Conservation (phyloP, 2,113 vertebrate species). For the Chrysochloris asiatica region DNA sequence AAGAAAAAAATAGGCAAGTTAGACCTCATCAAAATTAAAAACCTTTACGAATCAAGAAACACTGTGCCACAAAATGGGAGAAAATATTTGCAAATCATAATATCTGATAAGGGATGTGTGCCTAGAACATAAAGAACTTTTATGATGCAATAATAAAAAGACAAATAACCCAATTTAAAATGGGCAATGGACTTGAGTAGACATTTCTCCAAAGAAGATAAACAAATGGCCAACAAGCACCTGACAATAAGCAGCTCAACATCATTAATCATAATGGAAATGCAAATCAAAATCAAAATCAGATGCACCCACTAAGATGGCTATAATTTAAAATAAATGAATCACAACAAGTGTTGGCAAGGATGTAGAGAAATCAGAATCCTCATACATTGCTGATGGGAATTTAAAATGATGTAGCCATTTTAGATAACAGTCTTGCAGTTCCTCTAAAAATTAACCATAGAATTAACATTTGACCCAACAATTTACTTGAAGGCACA, state of each 20-base stretch:
- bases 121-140: background rate
- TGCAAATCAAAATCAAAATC: background rate
- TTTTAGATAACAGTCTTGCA: background rate
- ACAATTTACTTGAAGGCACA: background rate
- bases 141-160: background rate
- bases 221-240: background rate
- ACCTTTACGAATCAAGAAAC: background rate
- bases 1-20: constrained; percentile 39
- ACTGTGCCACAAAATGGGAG: background rate
- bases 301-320: background rate
- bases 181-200: background rate
- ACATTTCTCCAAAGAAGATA: background rate
- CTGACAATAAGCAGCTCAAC: background rate
- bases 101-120: no score
- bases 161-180: background rate
- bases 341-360: background rate
- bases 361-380: background rate
- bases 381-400: background rate
- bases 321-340: background rate
- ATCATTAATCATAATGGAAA: constrained; percentile 30
- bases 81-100: constrained; percentile 18
- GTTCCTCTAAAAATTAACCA: background rate
- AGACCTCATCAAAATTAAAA: constrained; percentile 12
- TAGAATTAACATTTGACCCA: background rate
- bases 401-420: background rate